Percentiles rank a stretch among this genome's conserved stretches.
Evolutionary conservation across 2,888 invertebrate species (phyloP).

Genomic region (Sycophila texana): DNA sequence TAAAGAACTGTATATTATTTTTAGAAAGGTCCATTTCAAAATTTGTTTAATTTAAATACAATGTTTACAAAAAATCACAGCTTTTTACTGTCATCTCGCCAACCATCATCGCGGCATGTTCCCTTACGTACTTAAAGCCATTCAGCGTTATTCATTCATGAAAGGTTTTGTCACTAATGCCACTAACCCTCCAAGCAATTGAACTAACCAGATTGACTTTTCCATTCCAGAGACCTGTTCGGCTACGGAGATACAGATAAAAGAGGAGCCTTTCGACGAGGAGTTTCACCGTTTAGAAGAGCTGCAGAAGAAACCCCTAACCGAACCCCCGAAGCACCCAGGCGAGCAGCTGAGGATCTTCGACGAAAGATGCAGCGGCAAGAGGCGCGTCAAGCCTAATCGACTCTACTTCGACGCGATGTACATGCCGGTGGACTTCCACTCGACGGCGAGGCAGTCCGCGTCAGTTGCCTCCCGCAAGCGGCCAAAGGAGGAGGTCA

Average conservation of each 20-base stretch:
- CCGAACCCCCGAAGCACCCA: background rate
- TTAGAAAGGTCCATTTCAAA: background rate
- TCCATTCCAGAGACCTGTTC: background rate
- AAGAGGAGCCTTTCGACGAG: slow-evolving; percentile 22
- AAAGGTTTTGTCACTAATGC: background rate
- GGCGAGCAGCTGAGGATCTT: slow-evolving; percentile 13
- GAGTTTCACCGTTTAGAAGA: too few relatives aligned
- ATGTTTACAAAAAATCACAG: too few relatives aligned
- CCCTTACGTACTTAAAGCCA: background rate
- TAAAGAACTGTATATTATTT: background rate
- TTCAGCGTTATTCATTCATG: background rate
- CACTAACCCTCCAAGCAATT: background rate
- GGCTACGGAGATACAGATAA: slow-evolving; percentile 7
- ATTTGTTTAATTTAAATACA: background rate
- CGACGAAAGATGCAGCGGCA: slow-evolving; percentile 3
- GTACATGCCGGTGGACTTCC: background rate
- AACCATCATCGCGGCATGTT: background rate
- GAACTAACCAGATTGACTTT: slow-evolving; percentile 2
- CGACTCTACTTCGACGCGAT: slow-evolving; percentile 34
- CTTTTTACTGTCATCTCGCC: too few relatives aligned
- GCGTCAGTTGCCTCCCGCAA: background rate
- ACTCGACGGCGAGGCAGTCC: background rate
- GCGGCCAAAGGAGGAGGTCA: background rate
- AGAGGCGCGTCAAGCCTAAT: slow-evolving; percentile 34
- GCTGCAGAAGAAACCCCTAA: background rate